Evolutionary conservation across 2,797 vertebrate genomes (phyloP).

Genomic region (Parauchenoglanis punctatus): DNA sequence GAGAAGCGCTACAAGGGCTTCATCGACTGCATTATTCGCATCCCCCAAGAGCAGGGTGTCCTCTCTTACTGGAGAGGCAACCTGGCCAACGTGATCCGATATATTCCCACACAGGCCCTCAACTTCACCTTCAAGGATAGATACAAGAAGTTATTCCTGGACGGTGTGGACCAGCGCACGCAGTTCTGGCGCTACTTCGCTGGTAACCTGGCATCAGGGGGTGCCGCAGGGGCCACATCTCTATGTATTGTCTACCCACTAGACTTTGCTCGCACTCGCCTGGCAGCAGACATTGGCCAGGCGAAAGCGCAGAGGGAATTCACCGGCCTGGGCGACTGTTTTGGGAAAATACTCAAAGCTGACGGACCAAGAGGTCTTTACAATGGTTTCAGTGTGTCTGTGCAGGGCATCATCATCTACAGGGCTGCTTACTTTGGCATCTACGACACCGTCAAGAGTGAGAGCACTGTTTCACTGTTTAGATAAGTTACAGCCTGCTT

Average conservation of each 20-base stretch:
- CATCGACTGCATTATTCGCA: slow-evolving; percentile 72
- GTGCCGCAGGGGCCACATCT: slow-evolving; percentile 76
- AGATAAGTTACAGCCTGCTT: neutral
- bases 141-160: slow-evolving; percentile 77
- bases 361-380: slow-evolving; percentile 71
- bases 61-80: slow-evolving; percentile 79
- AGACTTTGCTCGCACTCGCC: slow-evolving; percentile 75
- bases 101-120: slow-evolving; percentile 69
- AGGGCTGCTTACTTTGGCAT: slow-evolving; percentile 69
- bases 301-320: slow-evolving; percentile 56
- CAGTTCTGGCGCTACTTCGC: slow-evolving; percentile 79
- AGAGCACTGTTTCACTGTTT: neutral
- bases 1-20: slow-evolving; percentile 29
- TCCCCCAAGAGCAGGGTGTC: slow-evolving; percentile 76
- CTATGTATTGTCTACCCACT: slow-evolving; percentile 77
- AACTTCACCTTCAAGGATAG: slow-evolving; percentile 73
- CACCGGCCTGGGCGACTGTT: slow-evolving; percentile 26
- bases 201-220: slow-evolving; percentile 75
- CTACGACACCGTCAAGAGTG: slow-evolving; percentile 78
- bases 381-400: slow-evolving; percentile 77
- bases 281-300: slow-evolving; percentile 77
- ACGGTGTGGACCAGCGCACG: slow-evolving; percentile 73
- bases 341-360: slow-evolving; percentile 27
- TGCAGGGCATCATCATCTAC: too few relatives aligned
- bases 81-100: slow-evolving; percentile 77